Evolutionary conservation across 2,797 vertebrate genomes (phyloP), one percentile per base, ranked within the genome.

Genomic region (Gambelia wislizenii): DNA sequence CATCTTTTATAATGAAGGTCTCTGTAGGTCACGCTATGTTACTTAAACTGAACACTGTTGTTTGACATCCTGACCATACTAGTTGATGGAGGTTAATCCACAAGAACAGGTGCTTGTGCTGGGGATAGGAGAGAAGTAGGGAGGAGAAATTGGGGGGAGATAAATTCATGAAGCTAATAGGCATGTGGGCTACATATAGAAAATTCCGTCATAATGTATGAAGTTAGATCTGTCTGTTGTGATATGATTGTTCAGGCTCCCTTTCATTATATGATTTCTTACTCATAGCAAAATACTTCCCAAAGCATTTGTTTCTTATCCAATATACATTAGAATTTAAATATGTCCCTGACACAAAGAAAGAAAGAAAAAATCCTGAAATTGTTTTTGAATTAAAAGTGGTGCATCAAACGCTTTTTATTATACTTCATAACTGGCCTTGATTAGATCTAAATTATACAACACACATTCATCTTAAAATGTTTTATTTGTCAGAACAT

Each of bases 401-500:
- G 0, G 0, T 56, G 25, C 30, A 91, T 30, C 74, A 87, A 91
- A 69, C 13, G 79, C 87, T 30, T 0, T 6, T n/a, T 83, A 56
- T 22, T 78, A 30, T 30, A 30, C 13, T 87, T 54, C 0, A 83
- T 52, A 91, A 92, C 75, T 74, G 85, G 56, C 12, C 69, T 86
- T 87, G n/a, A 89, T 83, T 85, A 81, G 20, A 82, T 13, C 12
- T 82, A 87, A 74, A 87, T 87, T 75, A 67, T 16, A n/a, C 1
- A 0, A 67, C 18, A 30, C 49, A 10, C 3, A 56, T 67, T 86
- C 74, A 79, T 79, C 80, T 16, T 12, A n/a, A 87, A 83, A 54
- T 3, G 9, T 27, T 77, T 70, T 86, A 80, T 54, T 89, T 91
- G 75, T 64, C 85, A 91, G 69, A 74, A 49, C 64, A 74, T 90